These are phyloP conservation scores for Mamestra configurata DNA, from an alignment of 1,140 invertebrate species.

Conservation along the genomic window DNA sequence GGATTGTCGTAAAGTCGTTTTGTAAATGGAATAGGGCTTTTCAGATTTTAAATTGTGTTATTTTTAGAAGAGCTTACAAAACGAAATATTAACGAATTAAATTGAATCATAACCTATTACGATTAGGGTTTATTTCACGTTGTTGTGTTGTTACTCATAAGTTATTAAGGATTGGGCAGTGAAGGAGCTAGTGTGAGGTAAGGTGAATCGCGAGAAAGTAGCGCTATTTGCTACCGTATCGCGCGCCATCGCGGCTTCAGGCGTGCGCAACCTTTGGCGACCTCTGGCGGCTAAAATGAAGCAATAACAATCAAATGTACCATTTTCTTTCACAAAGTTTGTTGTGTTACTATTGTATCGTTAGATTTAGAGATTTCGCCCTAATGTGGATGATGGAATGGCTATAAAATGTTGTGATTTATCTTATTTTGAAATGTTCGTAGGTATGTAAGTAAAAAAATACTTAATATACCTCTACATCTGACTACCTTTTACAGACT, in stretches of 20 bases:
- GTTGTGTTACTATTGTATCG: background rate
- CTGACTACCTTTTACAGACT: no score
- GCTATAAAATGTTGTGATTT: no score
- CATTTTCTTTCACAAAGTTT: background rate
- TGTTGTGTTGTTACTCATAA: constrained; percentile 50
- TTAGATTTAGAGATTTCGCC: background rate
- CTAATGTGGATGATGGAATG: background rate
- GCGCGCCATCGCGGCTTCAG: constrained; percentile 80
- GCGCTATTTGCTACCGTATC: constrained; percentile 87
- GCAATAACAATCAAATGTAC: constrained; percentile 2
- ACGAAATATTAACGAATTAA: constrained; percentile 31
- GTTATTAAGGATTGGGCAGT: constrained; percentile 70
- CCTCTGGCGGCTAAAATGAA: background rate
- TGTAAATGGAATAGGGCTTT: constrained; percentile 66
- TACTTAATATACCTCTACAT: no score
- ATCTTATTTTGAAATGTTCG: no score
- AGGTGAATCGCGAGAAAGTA: constrained; percentile 84
- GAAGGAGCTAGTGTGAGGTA: constrained; percentile 81
- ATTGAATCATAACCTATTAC: constrained; percentile 44
- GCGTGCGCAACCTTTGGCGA: constrained; percentile 62
- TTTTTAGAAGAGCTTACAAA: constrained; percentile 65
- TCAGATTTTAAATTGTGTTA: constrained; percentile 76
- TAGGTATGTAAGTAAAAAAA: no score
- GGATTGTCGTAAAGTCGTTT: constrained; percentile 59
- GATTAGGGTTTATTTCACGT: constrained; percentile 62